Evolutionary conservation across 2,888 invertebrate genomes (phyloP).

Genomic region (Calliopum simillimum): DNA sequence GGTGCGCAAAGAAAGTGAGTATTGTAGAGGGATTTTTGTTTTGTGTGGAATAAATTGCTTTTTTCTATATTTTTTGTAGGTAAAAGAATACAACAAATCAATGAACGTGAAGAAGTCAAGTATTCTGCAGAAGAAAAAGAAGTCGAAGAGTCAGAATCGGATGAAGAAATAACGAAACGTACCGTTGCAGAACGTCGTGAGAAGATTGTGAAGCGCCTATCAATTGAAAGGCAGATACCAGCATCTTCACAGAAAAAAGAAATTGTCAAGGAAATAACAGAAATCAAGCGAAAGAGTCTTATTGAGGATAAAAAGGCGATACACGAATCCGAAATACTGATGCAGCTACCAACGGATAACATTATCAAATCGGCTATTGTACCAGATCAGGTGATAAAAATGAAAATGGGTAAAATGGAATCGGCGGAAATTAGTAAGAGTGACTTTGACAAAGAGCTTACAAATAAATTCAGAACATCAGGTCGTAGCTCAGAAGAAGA

Average conservation of each 20-base stretch:
- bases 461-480: slow-evolving; percentile 65
- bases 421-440: slow-evolving; percentile 62
- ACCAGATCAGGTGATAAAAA: slow-evolving; percentile 66
- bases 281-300: slow-evolving; percentile 76
- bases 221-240: slow-evolving; percentile 76
- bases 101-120: slow-evolving; percentile 77
- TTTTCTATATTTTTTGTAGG: slow-evolving; percentile 53
- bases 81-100: slow-evolving; percentile 65
- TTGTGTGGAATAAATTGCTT: neutral
- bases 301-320: slow-evolving; percentile 67
- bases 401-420: slow-evolving; percentile 66
- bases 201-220: slow-evolving; percentile 80
- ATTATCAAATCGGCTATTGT: slow-evolving; percentile 64
- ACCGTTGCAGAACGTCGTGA: slow-evolving; percentile 82
- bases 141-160: slow-evolving; percentile 73
- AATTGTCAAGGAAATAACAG: slow-evolving; percentile 78
- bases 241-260: slow-evolving; percentile 81
- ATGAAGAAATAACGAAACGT: slow-evolving; percentile 76
- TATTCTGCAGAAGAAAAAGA: slow-evolving; percentile 85
- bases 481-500: slow-evolving; percentile 59
- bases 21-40: neutral
- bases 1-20: slow-evolving; percentile 65
- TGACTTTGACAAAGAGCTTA: slow-evolving; percentile 66
- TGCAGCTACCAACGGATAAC: slow-evolving; percentile 67
- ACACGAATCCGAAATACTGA: slow-evolving; percentile 67